Evolutionary conservation across 2,797 vertebrate genomes (phyloP), one percentile per base, ranked within the genome.

Genomic region (Chaetophractus vellerosus): DNA sequence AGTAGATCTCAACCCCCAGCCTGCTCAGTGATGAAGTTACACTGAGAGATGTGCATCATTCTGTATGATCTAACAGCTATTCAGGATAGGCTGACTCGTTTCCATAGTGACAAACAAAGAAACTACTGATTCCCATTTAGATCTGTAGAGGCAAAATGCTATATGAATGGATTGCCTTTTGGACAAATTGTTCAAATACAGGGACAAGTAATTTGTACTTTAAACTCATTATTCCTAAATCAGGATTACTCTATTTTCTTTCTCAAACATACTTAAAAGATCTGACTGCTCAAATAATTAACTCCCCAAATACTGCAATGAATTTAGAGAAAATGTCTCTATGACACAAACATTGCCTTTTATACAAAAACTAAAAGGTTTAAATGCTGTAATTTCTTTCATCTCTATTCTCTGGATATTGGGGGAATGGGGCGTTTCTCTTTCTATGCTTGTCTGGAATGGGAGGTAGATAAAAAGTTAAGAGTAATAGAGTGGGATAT

Each of bases 71-170:
- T 97, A 97, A 98, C 97, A 94, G 98, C 98, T 96, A 97, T 96
- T 98, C 98, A 89, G 96, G 98, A 98, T 97, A 98, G 98, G 98
- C 98, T 98, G 98, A 98, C 97, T 98, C 66, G 98, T 99, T 98
- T 97, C 99, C 98, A 99, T 99, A 98, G 98, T 92, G 98, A 99
- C 99, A 52, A 97, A 97, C 97, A 98, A 98, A 97, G 97, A 98
- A 97, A 97, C 96, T 92, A 86, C 97, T 97, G 96, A 97, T 98
- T 98, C 97, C 97, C 98, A 97, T 96, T 96, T 94, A 97, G 96
- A 96, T 90, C 76, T 45, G 94, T 93, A 97, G 96, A 97, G 94
- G 98, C 97, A 96, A 97, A 93, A 71, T 97, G 95, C 96, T 95
- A 71, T 92, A 93, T 95, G 96, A 96, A 97, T 33, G 41, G 81